Conservation (phyloP, 2,888 invertebrate species). For the Leptinotarsa rubiginosa region DNA sequence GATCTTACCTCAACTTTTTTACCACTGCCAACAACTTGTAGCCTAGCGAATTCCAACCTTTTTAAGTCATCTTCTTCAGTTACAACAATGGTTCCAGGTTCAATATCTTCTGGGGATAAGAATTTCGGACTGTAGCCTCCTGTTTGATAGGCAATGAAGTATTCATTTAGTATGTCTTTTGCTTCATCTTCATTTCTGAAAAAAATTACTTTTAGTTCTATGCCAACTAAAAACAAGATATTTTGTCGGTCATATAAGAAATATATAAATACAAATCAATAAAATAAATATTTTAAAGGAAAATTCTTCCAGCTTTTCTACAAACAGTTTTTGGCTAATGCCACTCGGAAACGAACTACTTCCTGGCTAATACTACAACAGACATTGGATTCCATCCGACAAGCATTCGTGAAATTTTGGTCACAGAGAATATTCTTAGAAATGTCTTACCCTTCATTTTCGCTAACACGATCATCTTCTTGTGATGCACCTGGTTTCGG, state of each 20-base stretch:
- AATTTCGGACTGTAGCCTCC: conserved; percentile 89
- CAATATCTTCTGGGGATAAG: conserved; percentile 73
- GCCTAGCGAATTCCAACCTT: conserved; percentile 79
- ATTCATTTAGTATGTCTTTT: conserved; percentile 69
- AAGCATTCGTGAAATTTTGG: no score
- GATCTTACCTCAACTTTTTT: conserved; percentile 67
- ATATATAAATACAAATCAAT: no score
- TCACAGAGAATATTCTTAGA: not conserved
- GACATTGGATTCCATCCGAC: no score
- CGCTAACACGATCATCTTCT: conserved; percentile 61
- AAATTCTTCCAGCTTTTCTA: no score
- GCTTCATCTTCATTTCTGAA: conserved; percentile 59
- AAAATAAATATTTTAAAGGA: no score
- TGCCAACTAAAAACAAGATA: no score
- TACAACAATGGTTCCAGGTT: conserved; percentile 80
- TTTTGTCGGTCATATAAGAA: no score
- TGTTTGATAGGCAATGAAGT: conserved; percentile 77
- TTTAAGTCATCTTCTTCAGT: conserved; percentile 82
- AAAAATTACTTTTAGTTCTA: conserved; percentile 27
- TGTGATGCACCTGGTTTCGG: conserved; percentile 51
- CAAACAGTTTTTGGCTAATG: no score
- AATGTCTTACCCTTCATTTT: conserved; percentile 59
- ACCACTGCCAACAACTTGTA: conserved; percentile 74
- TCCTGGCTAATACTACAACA: no score
- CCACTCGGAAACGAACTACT: no score